A percentile compares a stretch with the other conserved stretches of the same genome.
phyloP scores from a whole-genome alignment of 2,797 vertebrate species.

The Xerus rutilus region DNA sequence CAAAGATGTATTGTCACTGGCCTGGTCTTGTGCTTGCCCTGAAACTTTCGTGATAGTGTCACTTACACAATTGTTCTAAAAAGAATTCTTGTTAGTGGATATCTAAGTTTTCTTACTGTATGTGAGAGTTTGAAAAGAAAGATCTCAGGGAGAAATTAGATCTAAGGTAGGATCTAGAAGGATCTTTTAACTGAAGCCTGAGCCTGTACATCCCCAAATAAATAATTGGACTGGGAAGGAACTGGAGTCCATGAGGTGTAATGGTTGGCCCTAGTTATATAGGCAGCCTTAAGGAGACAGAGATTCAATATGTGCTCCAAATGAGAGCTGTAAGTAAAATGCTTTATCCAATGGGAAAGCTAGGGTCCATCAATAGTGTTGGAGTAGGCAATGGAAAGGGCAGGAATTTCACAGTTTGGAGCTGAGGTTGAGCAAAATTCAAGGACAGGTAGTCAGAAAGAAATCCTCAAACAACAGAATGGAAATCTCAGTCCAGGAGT shows the following conservation, averaged over 20 bases:
- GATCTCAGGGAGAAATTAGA: constrained; percentile 5
- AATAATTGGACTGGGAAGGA: constrained; percentile 7
- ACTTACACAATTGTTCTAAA: not conserved
- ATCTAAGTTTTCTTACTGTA: constrained; percentile 5
- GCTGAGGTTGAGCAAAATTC: not conserved
- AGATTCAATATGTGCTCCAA: not conserved
- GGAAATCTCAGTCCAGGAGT: constrained; percentile 6
- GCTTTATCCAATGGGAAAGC: not conserved
- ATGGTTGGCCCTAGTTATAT: not conserved
- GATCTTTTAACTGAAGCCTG: not conserved
- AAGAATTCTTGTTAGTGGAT: constrained; percentile 3
- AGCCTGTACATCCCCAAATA: not conserved
- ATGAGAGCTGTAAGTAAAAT: not conserved
- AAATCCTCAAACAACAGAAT: not conserved
- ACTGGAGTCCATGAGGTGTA: not conserved
- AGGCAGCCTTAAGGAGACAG: not conserved
- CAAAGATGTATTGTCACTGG: not conserved
- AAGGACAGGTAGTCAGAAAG: not conserved
- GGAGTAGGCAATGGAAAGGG: not conserved
- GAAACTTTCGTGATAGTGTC: not conserved
- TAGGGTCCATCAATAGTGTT: not conserved
- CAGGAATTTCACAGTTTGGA: not conserved
- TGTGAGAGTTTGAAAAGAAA: not conserved
- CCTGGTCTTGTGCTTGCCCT: not conserved
- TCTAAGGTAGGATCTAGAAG: not conserved